A percentile compares a stretch with the other conserved stretches of the same genome.
Evolutionary conservation across 2,888 invertebrate species (phyloP).

Genomic region (Drosophila algonquin): DNA sequence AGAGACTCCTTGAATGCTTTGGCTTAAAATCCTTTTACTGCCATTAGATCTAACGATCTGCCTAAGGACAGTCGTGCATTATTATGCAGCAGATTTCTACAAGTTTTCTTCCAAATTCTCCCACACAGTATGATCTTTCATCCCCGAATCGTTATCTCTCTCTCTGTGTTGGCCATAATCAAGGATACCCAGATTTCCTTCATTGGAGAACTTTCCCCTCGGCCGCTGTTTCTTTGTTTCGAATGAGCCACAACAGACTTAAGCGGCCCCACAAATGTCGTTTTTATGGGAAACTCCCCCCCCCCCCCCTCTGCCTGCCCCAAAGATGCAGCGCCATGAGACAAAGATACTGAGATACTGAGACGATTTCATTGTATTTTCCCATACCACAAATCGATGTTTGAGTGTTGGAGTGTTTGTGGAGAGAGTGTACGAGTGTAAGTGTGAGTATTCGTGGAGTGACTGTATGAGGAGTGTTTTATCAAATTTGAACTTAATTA

Average conservation of each 20-base stretch:
- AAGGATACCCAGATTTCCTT: not conserved
- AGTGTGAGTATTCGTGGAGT: slow-evolving; percentile 5
- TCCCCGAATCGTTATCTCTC: not conserved
- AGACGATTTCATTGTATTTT: slow-evolving; percentile 45
- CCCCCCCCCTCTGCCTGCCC: not conserved
- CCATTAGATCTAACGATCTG: no score
- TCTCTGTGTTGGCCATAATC: not conserved
- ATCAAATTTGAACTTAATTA: slow-evolving; percentile 75
- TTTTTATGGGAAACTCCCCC: slow-evolving; percentile 25
- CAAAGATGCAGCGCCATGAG: slow-evolving; percentile 13
- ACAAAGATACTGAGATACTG: slow-evolving; percentile 10
- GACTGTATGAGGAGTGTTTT: slow-evolving; percentile 39
- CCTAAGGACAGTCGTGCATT: no score
- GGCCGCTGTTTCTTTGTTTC: not conserved
- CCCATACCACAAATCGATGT: not conserved
- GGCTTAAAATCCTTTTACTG: not conserved
- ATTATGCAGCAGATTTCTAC: not conserved
- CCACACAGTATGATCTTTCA: not conserved
- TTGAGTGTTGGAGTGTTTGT: slow-evolving; percentile 2
- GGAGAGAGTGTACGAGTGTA: not conserved
- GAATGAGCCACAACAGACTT: slow-evolving; percentile 12
- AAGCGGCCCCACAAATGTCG: slow-evolving; percentile 40
- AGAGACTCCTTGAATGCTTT: no score
- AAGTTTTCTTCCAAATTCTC: no score
- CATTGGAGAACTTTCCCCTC: not conserved